Conservation (phyloP, 2,888 invertebrate species). For the Linnaemya vulpina region DNA sequence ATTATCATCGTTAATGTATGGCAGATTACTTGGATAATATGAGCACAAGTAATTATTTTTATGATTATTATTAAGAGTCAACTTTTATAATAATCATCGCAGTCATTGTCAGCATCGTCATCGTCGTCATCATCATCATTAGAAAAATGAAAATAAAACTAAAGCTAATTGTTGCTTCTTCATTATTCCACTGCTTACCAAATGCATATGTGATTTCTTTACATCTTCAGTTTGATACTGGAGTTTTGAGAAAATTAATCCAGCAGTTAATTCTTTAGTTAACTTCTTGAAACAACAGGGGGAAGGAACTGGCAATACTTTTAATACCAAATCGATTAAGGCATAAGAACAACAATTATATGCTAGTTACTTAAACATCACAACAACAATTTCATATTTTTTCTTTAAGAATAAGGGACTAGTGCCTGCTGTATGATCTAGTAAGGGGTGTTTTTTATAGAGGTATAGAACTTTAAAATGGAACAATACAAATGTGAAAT, state of each 20-base stretch:
- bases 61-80: conserved; percentile 63
- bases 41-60: conserved; percentile 67
- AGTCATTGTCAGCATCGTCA: conserved; percentile 45
- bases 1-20: conserved; percentile 47
- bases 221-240: conserved; percentile 17
- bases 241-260: conserved; percentile 24
- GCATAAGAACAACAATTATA: too few relatives aligned
- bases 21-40: neutral
- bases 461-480: too few relatives aligned
- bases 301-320: too few relatives aligned
- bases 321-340: too few relatives aligned
- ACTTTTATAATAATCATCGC: conserved; percentile 57
- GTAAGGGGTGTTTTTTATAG: too few relatives aligned
- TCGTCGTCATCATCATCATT: conserved; percentile 50
- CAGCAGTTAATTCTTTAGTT: neutral
- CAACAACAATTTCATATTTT: too few relatives aligned
- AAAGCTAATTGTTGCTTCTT: conserved; percentile 38
- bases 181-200: neutral
- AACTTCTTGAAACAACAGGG: too few relatives aligned
- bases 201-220: conserved; percentile 42
- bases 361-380: too few relatives aligned
- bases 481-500: too few relatives aligned
- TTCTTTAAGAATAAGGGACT: too few relatives aligned
- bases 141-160: conserved; percentile 27
- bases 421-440: too few relatives aligned